Percentiles rank a stretch among this genome's conserved stretches.
phyloP scores from a whole-genome alignment of 1,140 invertebrate genomes.

The Acyrthosiphon pisum region DNA sequence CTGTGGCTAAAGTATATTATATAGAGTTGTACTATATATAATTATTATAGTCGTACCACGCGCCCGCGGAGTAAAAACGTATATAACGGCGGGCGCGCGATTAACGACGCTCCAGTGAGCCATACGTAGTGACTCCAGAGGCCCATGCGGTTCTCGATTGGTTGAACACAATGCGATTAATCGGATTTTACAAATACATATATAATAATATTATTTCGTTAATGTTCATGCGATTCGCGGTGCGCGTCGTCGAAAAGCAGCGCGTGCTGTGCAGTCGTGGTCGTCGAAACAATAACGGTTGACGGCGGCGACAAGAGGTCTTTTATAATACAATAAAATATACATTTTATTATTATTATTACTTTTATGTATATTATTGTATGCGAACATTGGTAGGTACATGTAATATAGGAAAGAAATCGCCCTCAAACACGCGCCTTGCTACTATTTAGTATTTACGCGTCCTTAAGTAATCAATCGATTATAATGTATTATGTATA shows the following conservation, averaged over 20 bases:
- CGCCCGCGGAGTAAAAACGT: neutral
- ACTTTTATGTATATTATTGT: neutral
- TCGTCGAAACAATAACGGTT: conserved; percentile 31
- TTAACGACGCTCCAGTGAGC: conserved; percentile 42
- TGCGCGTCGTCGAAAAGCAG: neutral
- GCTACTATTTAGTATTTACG: conserved; percentile 34
- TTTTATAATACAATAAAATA: conserved; percentile 15
- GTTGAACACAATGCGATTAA: conserved; percentile 40
- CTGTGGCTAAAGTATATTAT: neutral
- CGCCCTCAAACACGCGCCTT: neutral
- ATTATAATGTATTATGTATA: neutral
- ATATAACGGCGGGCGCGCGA: conserved; percentile 3
- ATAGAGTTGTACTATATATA: neutral
- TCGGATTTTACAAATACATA: conserved; percentile 37
- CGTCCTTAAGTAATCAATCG: conserved; percentile 49
- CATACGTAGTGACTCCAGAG: conserved; percentile 34
- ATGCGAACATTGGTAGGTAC: neutral
- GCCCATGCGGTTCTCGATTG: conserved; percentile 50
- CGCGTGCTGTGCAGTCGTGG: conserved; percentile 15
- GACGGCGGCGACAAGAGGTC: neutral
- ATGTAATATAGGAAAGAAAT: neutral
- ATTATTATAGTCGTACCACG: neutral
- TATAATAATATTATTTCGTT: conserved; percentile 35
- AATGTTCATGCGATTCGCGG: neutral
- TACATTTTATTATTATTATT: conserved; percentile 36